Evolutionary conservation across 2,797 vertebrate genomes (phyloP), one percentile per base, ranked within the genome.

Genomic region (Schizopygopsis pylzovi): DNA sequence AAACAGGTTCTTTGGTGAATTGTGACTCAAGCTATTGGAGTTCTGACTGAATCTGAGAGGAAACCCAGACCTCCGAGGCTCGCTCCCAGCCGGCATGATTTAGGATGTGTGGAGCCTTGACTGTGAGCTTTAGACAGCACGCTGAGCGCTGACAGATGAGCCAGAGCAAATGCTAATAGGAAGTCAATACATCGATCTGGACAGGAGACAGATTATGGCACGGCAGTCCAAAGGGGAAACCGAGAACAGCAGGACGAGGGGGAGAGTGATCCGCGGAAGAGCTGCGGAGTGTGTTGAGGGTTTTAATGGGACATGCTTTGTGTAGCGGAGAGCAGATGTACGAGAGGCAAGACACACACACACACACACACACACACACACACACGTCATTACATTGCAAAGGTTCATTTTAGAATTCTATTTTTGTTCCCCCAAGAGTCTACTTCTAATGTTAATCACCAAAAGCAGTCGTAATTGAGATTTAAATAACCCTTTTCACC

Each of bases 141-240:
- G 61, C 15, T 43, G 73, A 71, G 81, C 85, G 33, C 49, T 28
- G 81, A 72, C 65, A 39, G 52, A 85, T 80, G 81, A 81, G 56
- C 63, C 41, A 45, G 72, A 12, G 72, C 85, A 61, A 67, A 77
- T 70, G 85, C 80, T 82, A 86, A 86, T 78, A 78, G 72, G 20
- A 82, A 78, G 54, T 82, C 72, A 47, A 82, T 82, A 86, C 49
- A 70, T 78, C 25, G 85, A 81, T 67, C 52, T 25, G 83, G 18
- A 72, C n/a, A 37, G 72, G 45, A 86, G 79, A 54, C 47, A 18
- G 79, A 86, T 76, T 75, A 86, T 65, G 70, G 78, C 52, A 59
- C 20, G 16, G 56, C 75, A 68, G 82, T 59, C 76, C 63, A 78
- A 67, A 83, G 52, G 54, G 43, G 43, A 81, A 72, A 65, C 49